Base-by-base conservation (phyloP, 1,140 invertebrate genomes). In the Trichonephila clavipes region DNA sequence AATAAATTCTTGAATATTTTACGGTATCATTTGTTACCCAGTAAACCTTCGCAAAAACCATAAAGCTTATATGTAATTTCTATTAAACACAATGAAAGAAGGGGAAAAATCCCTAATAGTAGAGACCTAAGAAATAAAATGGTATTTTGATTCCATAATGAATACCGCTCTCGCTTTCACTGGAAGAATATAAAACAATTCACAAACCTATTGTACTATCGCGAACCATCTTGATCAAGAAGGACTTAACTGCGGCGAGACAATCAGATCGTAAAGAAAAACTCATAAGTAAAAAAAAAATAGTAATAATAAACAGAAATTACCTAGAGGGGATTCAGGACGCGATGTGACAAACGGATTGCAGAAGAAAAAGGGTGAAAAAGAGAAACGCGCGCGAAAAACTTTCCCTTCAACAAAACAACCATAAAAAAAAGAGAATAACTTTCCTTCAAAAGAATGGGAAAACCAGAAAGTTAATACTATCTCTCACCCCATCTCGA, bases 401-500 rank as follows among this genome's bases (percentile, higher is more conserved):
- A 72, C 66, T 88, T 88, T 88, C 62, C 6, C 19, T 1, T 10
- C 28, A 62, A 66, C 24, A 51, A 89, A 24, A 90, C 34, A 90
- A 77, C 21, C 5, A 77, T 18, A 81, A 58, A 77, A 90, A 90
- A 61, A 77, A 81, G 81, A 90, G 21, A 16, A 28, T 21, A 8
- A 90, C 88, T 61, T 61, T 61, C 58, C 58, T 61, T 85, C 83
- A 85, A 90, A 44, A 81, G 88, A 82, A 82, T 82, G 51, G 44
- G 83, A 72, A 90, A 90, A 90, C 51, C n/a, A 82, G 72, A 24
- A 81, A 85, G 58, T 10, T 21, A 24, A 51, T 34, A 12, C 28
- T 90, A 90, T 90, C 88, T 82, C 64, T 90, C 72, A 62, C 88
- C 58, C 21, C 64, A 90, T 90, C 88, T 90, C 40, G 7, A 90